Evolutionary conservation across 2,797 vertebrate species (phyloP), one percentile per base, ranked within the genome.

Genomic region (Todus mexicanus): DNA sequence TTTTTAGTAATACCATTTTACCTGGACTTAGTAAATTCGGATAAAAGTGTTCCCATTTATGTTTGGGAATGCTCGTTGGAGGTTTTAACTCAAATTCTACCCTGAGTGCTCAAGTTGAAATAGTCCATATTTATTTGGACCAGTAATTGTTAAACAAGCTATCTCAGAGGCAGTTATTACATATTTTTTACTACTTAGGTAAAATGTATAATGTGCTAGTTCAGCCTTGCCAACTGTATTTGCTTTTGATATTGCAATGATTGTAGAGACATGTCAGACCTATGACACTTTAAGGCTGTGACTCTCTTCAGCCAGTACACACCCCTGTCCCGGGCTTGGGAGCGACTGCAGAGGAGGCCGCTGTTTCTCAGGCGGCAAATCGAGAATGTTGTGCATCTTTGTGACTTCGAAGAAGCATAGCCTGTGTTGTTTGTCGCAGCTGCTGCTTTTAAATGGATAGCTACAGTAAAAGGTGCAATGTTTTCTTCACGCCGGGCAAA

Each of bases 281-380:
- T 94, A 86, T 95, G 94, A 96, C 77, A 48, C 96, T 96, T 86
- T 33, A 93, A 94, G 94, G 92, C 96, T 97, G 92, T 97, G 96
- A 87, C 93, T 94, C 79, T 94, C 79, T 96, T 88, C 48, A 69
- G 87, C 72, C 92, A 18, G 6, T 10, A 40, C 53, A 23, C 48
- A 27, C 26, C 72, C 45, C 80, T 88, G 43, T 84, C 87, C 85
- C 64, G 20, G 78, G 80, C 26, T 0, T 64, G 87, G 64, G 90
- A 80, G 85, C 37, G 70, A 31, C 88, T 87, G 89, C 84, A 50
- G 57, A 75, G 80, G 57, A 75, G 80, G 71, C 95, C 78, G 54
- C 88, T 76, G 37, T 64, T 95, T 91, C 87, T 48, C 72, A 88
- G 85, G 85, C 4, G 7, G 84, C 94, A 92, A 66, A 68, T 11